These are phyloP conservation scores for Saccopteryx bilineata DNA, from an alignment of 2,113 vertebrate genomes.

Conservation along the genomic window DNA sequence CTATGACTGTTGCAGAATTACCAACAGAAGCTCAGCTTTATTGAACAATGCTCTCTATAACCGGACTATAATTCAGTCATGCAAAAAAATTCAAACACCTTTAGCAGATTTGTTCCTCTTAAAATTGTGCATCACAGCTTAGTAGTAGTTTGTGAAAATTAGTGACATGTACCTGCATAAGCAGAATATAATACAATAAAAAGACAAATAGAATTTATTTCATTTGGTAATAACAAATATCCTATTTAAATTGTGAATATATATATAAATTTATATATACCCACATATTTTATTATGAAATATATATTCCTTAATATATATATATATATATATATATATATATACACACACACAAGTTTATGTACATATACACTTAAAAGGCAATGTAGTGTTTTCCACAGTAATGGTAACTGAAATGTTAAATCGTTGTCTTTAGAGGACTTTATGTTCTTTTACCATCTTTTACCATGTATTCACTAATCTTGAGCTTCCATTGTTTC, in stretches of 20 bases:
- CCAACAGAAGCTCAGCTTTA: neutral
- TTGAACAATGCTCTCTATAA: neutral
- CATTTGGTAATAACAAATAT: neutral
- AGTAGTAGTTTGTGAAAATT: conserved; percentile 1
- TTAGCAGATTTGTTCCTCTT: neutral
- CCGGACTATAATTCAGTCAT: neutral
- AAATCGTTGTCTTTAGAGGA: neutral
- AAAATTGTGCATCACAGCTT: neutral
- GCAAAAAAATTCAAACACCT: neutral
- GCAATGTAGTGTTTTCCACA: neutral
- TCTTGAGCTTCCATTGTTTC: neutral
- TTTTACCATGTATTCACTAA: neutral
- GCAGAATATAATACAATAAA: neutral
- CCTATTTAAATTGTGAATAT: neutral
- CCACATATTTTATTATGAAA: neutral
- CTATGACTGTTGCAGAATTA: neutral
- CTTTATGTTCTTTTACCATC: neutral
- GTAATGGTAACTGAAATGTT: neutral
- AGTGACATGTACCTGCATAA: neutral
- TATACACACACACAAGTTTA: neutral
- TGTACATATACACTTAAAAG: neutral
- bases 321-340: no score
- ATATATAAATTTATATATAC: neutral
- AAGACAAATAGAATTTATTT: neutral
- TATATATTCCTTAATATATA: neutral